Conservation (phyloP, 2,113 vertebrate genomes). For the Nerophis ophidion region DNA sequence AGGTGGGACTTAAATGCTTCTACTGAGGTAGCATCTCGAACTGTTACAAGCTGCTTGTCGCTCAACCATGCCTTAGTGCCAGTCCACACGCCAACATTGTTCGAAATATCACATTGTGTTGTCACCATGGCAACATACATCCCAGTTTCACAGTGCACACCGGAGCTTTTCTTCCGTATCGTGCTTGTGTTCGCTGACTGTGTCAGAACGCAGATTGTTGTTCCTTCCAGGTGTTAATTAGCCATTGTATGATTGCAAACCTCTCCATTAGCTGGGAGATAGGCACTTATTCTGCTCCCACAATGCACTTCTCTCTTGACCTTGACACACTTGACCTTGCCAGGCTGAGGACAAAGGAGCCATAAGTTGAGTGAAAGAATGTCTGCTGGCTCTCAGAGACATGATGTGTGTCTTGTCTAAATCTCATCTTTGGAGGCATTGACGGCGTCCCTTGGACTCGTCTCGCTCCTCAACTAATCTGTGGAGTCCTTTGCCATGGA, state of each 20-base stretch:
- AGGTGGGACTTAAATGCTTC: too few species aligned
- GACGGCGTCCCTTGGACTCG: too few species aligned
- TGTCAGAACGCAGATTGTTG: slow-evolving; percentile 35
- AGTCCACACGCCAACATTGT: slow-evolving; percentile 54
- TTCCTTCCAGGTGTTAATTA: slow-evolving; percentile 58
- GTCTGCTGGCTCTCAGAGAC: too few species aligned
- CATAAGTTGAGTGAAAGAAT: too few species aligned
- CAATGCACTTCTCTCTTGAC: background rate
- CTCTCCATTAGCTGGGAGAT: background rate
- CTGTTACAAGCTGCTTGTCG: slow-evolving; percentile 10
- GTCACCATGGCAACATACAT: slow-evolving; percentile 72
- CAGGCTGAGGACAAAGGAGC: background rate
- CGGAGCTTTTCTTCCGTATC: slow-evolving; percentile 29
- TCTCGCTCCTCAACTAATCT: too few species aligned
- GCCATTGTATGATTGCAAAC: background rate
- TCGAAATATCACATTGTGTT: slow-evolving; percentile 56
- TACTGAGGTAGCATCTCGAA: slow-evolving; percentile 14
- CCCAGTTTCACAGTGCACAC: slow-evolving; percentile 52
- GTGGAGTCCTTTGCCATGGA: too few species aligned
- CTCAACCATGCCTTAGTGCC: slow-evolving; percentile 19
- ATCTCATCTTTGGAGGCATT: too few species aligned
- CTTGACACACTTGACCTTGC: background rate
- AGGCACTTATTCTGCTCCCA: background rate
- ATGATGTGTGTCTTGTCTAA: too few species aligned
- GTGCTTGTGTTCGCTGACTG: slow-evolving; percentile 37